A percentile compares a stretch with the other conserved stretches of the same genome.
phyloP scores from a whole-genome alignment of 2,113 vertebrate species.

The Athene noctua region DNA sequence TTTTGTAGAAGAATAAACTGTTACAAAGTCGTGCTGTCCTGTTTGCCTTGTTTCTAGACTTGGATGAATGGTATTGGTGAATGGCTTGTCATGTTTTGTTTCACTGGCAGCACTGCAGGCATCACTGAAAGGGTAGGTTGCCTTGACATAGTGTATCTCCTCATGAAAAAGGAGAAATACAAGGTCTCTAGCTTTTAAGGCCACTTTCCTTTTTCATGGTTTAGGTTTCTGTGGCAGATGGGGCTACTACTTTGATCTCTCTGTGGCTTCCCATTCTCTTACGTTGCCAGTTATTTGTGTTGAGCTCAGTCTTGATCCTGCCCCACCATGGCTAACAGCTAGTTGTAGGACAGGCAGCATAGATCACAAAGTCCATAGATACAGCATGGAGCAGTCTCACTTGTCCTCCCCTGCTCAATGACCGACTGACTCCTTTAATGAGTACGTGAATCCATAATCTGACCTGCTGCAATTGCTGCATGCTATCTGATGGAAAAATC shows the following conservation, averaged over 20 bases:
- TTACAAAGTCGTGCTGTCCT: fast-evolving
- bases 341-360: background rate
- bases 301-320: background rate
- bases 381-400: fast-evolving
- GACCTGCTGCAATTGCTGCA: background rate
- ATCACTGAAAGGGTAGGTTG: background rate
- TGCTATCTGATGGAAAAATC: background rate
- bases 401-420: background rate
- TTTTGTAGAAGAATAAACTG: background rate
- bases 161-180: background rate
- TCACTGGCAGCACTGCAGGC: background rate
- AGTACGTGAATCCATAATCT: background rate
- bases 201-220: background rate
- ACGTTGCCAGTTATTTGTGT: background rate
- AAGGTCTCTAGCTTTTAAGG: background rate
- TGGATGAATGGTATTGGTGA: background rate
- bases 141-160: background rate
- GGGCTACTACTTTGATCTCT: background rate
- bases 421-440: background rate
- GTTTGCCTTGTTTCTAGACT: background rate
- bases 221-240: background rate
- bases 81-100: background rate
- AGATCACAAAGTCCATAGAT: background rate
- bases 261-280: background rate
- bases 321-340: background rate